Conservation (phyloP, 2,888 invertebrate species). For the Drosophila dives region DNA sequence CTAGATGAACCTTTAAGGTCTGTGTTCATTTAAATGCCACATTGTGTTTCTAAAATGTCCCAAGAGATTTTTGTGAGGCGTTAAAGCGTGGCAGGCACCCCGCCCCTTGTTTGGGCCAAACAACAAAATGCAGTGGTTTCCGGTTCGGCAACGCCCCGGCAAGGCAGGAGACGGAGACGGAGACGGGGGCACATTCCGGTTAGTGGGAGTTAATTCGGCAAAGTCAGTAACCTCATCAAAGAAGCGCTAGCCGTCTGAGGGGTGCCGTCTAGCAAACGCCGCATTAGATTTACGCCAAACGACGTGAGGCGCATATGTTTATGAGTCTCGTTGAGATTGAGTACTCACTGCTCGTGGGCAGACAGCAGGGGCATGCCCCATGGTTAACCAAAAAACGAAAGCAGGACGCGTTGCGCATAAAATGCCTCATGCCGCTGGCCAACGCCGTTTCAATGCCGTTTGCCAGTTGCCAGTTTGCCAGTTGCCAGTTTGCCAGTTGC, state of each 20-base stretch:
- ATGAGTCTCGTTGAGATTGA: conserved; percentile 81
- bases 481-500: conserved; percentile 7
- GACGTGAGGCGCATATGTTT: conserved; percentile 84
- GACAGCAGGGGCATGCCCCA: conserved; percentile 72
- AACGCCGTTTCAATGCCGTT: conserved; percentile 23
- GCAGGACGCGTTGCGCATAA: conserved; percentile 79
- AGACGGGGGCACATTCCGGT: conserved; percentile 14
- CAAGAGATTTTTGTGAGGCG: conserved; percentile 82
- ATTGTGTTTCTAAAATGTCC: conserved; percentile 80
- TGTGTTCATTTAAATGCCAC: conserved; percentile 77
- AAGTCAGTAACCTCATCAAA: conserved; percentile 81
- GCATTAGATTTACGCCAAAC: conserved; percentile 84
- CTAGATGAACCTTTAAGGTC: conserved; percentile 58
- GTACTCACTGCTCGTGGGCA: conserved; percentile 37
- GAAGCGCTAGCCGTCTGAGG: conserved; percentile 68
- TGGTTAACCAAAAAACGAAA: conserved; percentile 83
- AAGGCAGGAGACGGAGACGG: background rate
- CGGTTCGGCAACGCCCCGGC: conserved; percentile 73
- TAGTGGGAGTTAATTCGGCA: conserved; percentile 78
- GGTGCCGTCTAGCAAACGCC: conserved; percentile 68
- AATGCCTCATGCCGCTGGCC: conserved; percentile 69
- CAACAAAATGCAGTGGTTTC: conserved; percentile 83
- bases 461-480: conserved; percentile 35
- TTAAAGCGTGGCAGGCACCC: conserved; percentile 82
- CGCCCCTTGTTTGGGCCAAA: conserved; percentile 61